These are phyloP conservation scores for Rhimphoctona megacephalus DNA, from an alignment of 2,888 invertebrate species.

Conservation along the genomic window DNA sequence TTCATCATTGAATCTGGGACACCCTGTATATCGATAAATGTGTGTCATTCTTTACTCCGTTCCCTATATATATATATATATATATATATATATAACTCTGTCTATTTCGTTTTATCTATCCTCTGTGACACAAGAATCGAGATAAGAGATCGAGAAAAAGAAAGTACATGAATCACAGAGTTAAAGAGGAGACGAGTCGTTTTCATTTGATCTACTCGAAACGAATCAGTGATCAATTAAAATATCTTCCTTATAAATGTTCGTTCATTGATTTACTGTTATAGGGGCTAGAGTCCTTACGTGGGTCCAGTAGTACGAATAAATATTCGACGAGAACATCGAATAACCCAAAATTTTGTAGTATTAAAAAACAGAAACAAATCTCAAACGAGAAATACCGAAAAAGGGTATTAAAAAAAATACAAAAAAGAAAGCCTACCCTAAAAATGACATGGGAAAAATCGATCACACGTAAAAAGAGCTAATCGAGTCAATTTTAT, in stretches of 20 bases:
- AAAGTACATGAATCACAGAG: constrained; percentile 55
- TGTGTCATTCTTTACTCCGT: neutral
- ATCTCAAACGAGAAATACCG: neutral
- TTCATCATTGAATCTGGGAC: neutral
- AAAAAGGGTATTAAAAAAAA: neutral
- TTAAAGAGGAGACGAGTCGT: constrained; percentile 84
- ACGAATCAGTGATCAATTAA: neutral
- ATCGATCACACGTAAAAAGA: neutral
- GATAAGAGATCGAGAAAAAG: constrained; percentile 13
- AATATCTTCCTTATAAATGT: neutral
- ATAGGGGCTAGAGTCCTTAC: neutral
- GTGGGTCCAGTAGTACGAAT: neutral
- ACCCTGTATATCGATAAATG: neutral
- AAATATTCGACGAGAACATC: neutral
- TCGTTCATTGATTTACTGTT: neutral
- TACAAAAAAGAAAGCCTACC: neutral
- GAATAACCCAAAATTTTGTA: neutral
- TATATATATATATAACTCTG: constrained; percentile 11
- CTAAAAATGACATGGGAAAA: neutral
- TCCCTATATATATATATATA: neutral
- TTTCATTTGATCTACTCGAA: constrained; percentile 14
- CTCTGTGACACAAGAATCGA: constrained; percentile 16
- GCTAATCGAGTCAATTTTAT: neutral
- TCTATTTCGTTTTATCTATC: constrained; percentile 4
- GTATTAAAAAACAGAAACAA: neutral